These are phyloP conservation scores for Folsomia candida DNA, from an alignment of 2,888 invertebrate species.

Conservation along the genomic window DNA sequence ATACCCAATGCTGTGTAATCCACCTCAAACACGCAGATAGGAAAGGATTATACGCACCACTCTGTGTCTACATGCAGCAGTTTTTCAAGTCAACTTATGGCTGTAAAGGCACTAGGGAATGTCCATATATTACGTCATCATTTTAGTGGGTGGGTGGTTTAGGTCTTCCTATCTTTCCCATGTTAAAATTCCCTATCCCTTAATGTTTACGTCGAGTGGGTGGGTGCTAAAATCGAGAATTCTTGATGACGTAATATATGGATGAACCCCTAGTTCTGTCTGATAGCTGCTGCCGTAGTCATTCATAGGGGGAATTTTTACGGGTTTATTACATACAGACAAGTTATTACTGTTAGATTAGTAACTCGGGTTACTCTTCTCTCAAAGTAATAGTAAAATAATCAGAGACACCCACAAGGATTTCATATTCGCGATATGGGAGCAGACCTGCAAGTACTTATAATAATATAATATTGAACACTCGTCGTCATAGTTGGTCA, in stretches of 20 bases:
- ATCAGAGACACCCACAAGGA: not conserved
- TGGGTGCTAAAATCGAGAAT: too few species aligned
- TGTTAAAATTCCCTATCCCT: too few species aligned
- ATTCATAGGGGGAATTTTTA: not conserved
- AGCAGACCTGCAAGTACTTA: not conserved
- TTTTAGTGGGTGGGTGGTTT: too few species aligned
- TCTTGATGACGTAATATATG: too few species aligned
- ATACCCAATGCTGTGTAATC: not conserved
- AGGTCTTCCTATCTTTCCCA: too few species aligned
- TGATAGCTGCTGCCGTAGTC: too few species aligned
- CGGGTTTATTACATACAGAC: not conserved
- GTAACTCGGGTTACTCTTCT: too few species aligned
- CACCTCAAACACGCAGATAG: slow-evolving; percentile 29
- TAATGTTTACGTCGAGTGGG: too few species aligned
- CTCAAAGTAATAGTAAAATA: not conserved
- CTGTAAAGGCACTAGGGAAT: not conserved
- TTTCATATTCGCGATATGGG: not conserved
- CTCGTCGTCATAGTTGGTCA: not conserved
- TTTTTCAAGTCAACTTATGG: slow-evolving; percentile 5
- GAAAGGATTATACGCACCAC: slow-evolving; percentile 38
- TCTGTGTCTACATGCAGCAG: slow-evolving; percentile 27
- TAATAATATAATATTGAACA: slow-evolving; percentile 1
- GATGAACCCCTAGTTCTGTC: too few species aligned
- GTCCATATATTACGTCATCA: too few species aligned
- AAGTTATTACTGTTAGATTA: slow-evolving; percentile 4